Evolutionary conservation across 2,888 invertebrate species (phyloP).

Genomic region (Ferdinandea cuprea): DNA sequence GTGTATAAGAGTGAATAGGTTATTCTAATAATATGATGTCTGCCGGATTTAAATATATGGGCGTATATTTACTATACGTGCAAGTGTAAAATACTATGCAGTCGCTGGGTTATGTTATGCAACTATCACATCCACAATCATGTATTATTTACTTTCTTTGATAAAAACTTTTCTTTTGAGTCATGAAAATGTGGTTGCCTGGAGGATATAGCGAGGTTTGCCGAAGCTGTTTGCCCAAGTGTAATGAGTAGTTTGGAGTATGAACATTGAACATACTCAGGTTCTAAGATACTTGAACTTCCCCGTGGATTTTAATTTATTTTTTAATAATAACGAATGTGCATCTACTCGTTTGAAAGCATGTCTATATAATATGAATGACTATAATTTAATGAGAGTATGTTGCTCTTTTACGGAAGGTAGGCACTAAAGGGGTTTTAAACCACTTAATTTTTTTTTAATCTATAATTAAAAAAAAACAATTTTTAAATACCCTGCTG

Average conservation of each 20-base stretch:
- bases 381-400: too few species aligned
- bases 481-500: too few species aligned
- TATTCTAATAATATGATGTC: not conserved
- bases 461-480: too few species aligned
- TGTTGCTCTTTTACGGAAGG: too few species aligned
- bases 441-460: too few species aligned
- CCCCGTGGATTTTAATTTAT: not conserved
- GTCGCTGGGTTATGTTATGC: not conserved
- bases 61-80: conserved; percentile 17
- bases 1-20: too few species aligned
- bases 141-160: conserved; percentile 12
- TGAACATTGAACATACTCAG: not conserved
- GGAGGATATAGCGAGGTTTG: not conserved
- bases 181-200: not conserved
- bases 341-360: too few species aligned
- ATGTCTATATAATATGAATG: too few species aligned
- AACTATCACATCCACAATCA: conserved; percentile 4
- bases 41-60: conserved; percentile 1
- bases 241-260: conserved; percentile 8
- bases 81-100: conserved; percentile 18
- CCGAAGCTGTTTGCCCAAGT: not conserved
- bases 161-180: conserved; percentile 4
- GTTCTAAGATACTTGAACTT: conserved; percentile 3
- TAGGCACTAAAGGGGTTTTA: too few species aligned
- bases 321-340: not conserved